phyloP scores from a whole-genome alignment of 2,113 vertebrate species.

The Cryptoleucopteryx plumbea region DNA sequence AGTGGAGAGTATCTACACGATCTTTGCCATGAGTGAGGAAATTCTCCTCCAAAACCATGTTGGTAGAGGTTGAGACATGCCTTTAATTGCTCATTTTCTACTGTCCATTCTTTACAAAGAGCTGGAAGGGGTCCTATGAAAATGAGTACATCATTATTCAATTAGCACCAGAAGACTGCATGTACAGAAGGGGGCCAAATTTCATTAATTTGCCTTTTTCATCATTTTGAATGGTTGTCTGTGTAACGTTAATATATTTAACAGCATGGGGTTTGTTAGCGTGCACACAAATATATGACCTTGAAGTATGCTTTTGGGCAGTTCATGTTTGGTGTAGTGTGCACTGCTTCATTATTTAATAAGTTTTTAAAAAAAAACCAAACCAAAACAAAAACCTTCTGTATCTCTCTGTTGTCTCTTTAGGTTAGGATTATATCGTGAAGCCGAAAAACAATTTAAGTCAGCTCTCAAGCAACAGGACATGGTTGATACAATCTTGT shows the following conservation, averaged over 20 bases:
- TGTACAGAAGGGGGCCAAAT: neutral
- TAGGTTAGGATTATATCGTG: constrained; percentile 89
- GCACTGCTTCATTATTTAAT: neutral
- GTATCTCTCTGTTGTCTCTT: neutral
- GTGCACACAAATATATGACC: neutral
- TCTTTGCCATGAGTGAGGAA: neutral
- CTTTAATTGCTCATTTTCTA: neutral
- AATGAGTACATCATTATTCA: neutral
- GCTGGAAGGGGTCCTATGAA: neutral
- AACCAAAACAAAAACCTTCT: neutral
- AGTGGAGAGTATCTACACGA: neutral
- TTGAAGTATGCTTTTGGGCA: neutral
- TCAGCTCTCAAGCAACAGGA: constrained; percentile 94
- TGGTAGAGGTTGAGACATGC: neutral
- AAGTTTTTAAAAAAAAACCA: neutral
- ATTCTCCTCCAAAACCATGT: neutral
- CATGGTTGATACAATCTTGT: constrained; percentile 92
- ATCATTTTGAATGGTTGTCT: neutral
- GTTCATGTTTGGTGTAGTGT: neutral
- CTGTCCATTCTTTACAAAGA: neutral
- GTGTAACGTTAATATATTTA: neutral
- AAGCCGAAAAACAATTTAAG: constrained; percentile 96
- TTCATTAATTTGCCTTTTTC: neutral
- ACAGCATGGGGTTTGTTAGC: neutral
- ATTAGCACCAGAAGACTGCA: neutral